phyloP scores from a whole-genome alignment of 2,888 invertebrate genomes.

The Hyppa rectilinea region DNA sequence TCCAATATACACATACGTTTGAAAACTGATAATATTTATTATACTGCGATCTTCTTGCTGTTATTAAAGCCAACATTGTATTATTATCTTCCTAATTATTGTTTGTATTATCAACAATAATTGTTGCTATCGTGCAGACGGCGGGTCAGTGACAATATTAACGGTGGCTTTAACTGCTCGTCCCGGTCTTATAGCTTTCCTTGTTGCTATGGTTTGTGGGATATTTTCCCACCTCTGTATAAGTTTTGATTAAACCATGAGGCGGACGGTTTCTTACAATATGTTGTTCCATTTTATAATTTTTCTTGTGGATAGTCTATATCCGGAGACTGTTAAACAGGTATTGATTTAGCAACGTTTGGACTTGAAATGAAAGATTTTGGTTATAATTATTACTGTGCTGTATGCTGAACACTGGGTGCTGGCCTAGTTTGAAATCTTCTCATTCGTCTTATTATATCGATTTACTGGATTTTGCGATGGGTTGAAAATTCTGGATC shows the following conservation, averaged over 20 bases:
- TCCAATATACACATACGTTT: slow-evolving; percentile 36
- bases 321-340: not conserved
- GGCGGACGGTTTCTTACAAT: not conserved
- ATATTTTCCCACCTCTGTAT: not conserved
- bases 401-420: not conserved
- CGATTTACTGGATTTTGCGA: not conserved
- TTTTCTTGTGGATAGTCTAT: not conserved
- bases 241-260: not conserved
- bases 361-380: not conserved
- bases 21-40: slow-evolving; percentile 52
- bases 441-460: not conserved
- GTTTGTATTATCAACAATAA: slow-evolving; percentile 15
- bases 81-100: slow-evolving; percentile 20
- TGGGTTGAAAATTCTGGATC: not conserved
- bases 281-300: not conserved
- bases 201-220: not conserved
- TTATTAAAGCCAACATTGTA: slow-evolving; percentile 68
- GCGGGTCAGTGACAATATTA: not conserved
- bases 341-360: not conserved
- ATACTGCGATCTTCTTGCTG: slow-evolving; percentile 20
- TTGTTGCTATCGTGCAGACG: not conserved
- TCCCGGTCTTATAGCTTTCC: not conserved
- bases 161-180: not conserved
- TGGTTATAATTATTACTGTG: not conserved
- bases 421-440: not conserved